Conservation (phyloP, 23 tunicate species). For the Styela clava region DNA sequence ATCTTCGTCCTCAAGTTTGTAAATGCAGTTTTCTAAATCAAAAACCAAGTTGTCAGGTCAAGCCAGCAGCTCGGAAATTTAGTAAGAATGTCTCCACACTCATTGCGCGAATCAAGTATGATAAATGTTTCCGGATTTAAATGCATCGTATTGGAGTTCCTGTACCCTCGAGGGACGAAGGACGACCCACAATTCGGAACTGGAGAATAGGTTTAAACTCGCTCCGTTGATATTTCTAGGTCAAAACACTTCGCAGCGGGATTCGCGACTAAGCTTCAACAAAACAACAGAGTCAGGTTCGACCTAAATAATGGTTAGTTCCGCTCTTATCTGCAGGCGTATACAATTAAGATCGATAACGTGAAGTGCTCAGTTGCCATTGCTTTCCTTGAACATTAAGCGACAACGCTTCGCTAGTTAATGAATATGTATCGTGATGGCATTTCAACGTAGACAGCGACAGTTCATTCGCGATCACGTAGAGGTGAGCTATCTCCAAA, state of each 20-base stretch:
- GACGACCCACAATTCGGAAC: too few relatives aligned
- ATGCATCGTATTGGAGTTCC: too few relatives aligned
- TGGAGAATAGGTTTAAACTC: not conserved
- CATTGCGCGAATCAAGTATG: too few relatives aligned
- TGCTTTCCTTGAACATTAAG: not conserved
- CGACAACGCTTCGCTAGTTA: not conserved
- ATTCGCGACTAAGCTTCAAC: not conserved
- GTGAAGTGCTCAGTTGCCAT: not conserved
- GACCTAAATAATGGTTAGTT: conserved; percentile 5
- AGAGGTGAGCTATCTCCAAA: not conserved
- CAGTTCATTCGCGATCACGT: not conserved
- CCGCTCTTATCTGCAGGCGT: not conserved
- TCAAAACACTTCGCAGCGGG: conserved; percentile 14
- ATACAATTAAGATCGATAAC: not conserved
- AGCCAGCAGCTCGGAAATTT: too few relatives aligned
- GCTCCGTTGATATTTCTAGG: not conserved
- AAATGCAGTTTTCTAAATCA: conserved; percentile 41
- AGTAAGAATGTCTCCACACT: too few relatives aligned
- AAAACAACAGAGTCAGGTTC: not conserved
- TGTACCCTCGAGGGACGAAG: too few relatives aligned
- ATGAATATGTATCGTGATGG: not conserved
- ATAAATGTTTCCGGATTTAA: not conserved
- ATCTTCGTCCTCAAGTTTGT: conserved; percentile 41
- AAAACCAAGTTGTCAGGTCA: too few relatives aligned
- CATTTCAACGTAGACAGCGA: not conserved